Evolutionary conservation across 2,113 vertebrate genomes (phyloP).

Genomic region (Diadophis punctatus): DNA sequence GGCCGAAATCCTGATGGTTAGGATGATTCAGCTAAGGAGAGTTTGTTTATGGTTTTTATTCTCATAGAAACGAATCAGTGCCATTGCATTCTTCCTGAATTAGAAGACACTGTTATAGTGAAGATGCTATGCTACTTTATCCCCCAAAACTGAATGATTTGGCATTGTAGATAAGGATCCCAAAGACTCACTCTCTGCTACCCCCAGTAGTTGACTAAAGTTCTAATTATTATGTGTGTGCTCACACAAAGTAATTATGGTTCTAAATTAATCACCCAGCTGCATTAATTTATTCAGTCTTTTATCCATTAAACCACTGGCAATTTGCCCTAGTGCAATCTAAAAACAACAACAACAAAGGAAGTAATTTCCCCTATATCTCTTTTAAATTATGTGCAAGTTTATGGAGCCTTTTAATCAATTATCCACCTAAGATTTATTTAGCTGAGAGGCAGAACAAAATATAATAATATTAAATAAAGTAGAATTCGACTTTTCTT

Average conservation of each 20-base stretch:
- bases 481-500: neutral
- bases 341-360: neutral
- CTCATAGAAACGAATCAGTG: neutral
- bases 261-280: neutral
- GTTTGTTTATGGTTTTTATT: neutral
- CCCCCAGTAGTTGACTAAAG: neutral
- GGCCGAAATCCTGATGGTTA: neutral
- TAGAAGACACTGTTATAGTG: neutral
- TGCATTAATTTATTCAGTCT: neutral
- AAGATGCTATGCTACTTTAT: too few relatives aligned
- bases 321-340: neutral
- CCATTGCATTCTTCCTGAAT: neutral
- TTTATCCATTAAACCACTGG: neutral
- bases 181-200: neutral
- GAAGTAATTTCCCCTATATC: neutral
- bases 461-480: neutral
- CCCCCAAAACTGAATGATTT: neutral
- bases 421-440: neutral
- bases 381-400: neutral
- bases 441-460: neutral
- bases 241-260: neutral
- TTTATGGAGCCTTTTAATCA: neutral
- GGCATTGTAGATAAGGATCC: neutral
- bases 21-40: neutral
- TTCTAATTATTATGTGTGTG: neutral